Evolutionary conservation across 2,797 vertebrate species (phyloP), one percentile per base, ranked within the genome.

Genomic region (Vultur gryphus): DNA sequence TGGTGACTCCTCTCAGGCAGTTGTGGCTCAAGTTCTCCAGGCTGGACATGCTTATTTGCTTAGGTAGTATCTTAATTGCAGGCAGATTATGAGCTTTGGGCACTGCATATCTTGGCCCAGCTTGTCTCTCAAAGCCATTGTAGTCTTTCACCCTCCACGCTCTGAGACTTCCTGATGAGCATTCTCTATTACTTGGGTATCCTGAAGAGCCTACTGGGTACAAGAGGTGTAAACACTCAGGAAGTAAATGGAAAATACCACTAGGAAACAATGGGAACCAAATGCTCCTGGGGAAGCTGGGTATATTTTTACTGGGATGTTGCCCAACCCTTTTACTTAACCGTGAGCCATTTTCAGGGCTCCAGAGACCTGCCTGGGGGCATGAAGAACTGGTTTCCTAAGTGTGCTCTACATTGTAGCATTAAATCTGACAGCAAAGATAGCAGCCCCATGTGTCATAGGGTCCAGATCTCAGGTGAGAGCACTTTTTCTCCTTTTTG

Each of bases 231-330:
- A 43, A 95, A 77, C 84, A 28, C 52, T 92, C 37, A 48, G 57
- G 51, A 48, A 87, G 71, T 41, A 49, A 82, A 58, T 94, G 88
- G 85, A 90, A 97, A 96, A 87, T 94, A 83, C 31, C 57, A 58
- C 29, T 46, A 67, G 84, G 94, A 83, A 91, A 73, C 91, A 94
- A 61, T 35, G 62, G 62, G 83, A 93, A 54, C 33, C 57, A 49
- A 49, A 2, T 52, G 54, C 59, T 89, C 15, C 64, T 11, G 37
- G 82, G 91, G 88, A 90, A 89, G 75, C 75, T 54, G 80, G 51
- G 10, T 77, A 9, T 94, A 54, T 95, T 94, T 59, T 93, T 93
- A 25, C 84, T 92, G 94, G 94, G 93, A 61, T 48, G 39, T 11
- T 90, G 94, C 95, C 92, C 88, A 80, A 10, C 7, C 6, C 59